A percentile compares a stretch with the other conserved stretches of the same genome.
These are phyloP conservation scores for Hoplias malabaricus DNA, from an alignment of 2,113 vertebrate species.

Conservation along the genomic window DNA sequence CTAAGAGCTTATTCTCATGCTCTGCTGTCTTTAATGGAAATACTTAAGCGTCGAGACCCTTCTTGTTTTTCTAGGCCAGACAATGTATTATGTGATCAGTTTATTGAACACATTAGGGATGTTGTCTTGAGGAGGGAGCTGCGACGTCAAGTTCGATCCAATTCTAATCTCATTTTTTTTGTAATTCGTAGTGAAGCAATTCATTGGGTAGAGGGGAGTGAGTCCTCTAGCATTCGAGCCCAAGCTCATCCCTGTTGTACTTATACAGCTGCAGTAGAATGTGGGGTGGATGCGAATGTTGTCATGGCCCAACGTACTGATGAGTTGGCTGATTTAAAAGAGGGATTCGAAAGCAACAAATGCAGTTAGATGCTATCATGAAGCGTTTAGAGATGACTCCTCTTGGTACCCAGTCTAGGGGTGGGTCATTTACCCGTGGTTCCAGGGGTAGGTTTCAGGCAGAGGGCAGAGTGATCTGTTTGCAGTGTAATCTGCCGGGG, in stretches of 20 bases:
- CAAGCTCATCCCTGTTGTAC: not conserved
- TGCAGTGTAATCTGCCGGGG: not conserved
- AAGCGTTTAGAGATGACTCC: too few species aligned
- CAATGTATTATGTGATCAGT: not conserved
- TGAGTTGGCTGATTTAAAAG: not conserved
- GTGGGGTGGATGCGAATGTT: not conserved
- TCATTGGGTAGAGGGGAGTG: too few species aligned
- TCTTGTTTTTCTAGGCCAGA: too few species aligned
- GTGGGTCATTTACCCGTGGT: too few species aligned
- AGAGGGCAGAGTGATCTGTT: not conserved
- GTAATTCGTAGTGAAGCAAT: not conserved
- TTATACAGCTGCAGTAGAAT: too few species aligned
- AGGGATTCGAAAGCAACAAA: not conserved
- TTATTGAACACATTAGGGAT: not conserved
- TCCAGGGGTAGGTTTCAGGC: too few species aligned
- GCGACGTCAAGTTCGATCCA: not conserved
- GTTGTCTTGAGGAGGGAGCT: too few species aligned
- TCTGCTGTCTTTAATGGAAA: too few species aligned
- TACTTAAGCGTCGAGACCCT: too few species aligned
- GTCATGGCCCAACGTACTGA: not conserved
- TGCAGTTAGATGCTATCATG: not conserved
- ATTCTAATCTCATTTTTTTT: not conserved
- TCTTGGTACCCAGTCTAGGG: too few species aligned
- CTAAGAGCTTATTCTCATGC: too few species aligned
- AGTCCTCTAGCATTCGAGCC: not conserved